These are phyloP conservation scores for Rallus limicola DNA, from an alignment of 2,113 vertebrate species.

Conservation along the genomic window DNA sequence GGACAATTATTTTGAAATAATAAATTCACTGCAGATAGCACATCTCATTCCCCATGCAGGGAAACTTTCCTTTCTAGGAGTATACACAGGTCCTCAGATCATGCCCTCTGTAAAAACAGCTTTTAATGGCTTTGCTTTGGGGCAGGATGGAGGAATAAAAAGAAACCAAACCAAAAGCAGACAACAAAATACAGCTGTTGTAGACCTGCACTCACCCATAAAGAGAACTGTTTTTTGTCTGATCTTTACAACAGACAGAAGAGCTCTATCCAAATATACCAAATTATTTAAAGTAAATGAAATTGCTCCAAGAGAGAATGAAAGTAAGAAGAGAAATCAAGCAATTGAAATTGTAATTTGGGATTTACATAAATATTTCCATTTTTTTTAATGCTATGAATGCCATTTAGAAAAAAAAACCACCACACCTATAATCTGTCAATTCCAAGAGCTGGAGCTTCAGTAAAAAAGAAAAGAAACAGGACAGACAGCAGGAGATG, in stretches of 20 bases:
- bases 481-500: not conserved
- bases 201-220: not conserved
- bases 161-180: not conserved
- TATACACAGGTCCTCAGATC: not conserved
- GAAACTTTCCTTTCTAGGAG: not conserved
- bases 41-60: not conserved
- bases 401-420: not conserved
- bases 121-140: not conserved
- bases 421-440: not conserved
- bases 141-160: not conserved
- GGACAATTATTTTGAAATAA: slow-evolving; percentile 16
- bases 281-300: not conserved
- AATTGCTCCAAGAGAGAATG: not conserved
- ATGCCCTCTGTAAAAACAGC: not conserved
- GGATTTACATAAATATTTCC: not conserved
- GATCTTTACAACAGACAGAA: not conserved
- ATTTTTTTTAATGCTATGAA: not conserved
- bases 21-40: not conserved
- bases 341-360: not conserved
- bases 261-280: not conserved
- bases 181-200: not conserved
- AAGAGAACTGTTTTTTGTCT: not conserved
- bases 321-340: not conserved
- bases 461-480: not conserved
- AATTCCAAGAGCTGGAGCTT: not conserved